Base-by-base conservation (phyloP, 2,888 invertebrate species). In the Tachina lurida region DNA sequence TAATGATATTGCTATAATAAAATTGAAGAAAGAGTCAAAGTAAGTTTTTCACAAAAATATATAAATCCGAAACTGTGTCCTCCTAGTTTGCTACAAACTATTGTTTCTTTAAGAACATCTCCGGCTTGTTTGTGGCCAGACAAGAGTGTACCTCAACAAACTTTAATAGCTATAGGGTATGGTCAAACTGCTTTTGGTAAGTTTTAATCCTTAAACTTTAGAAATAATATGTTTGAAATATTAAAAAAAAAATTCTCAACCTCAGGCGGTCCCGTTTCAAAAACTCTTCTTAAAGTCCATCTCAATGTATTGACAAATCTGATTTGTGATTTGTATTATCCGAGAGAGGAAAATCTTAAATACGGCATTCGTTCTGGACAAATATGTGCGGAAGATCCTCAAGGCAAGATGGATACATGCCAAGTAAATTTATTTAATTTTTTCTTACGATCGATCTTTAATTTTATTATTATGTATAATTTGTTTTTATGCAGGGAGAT, bases 351-450 rank as follows among this genome's bases (percentile, higher is more conserved):
- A n/a, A 82, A 79, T 39, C 13, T 86, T 15, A n/a, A 39, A n/a
- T 15, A 62, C 12, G 82, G 85, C 52, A 39, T 85, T 15, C 49
- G 49, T 31, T 22, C 70, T 2, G 79, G 76, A 12, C 86, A 86
- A 49, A 83, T 83, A 19, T 83, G 86, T 83, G 82, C 82, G 10
- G 76, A 67, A 12, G 86, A 86, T 76, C 82, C 79, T 2, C 43
- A 67, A 15, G 62, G 76, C 7, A 73, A 77, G 56, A 80, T 77
- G 80, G 84, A 86, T 60, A 77, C 86, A 39, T 86, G 86, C 52
- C 84, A 86, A 56, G 83, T 86, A 76, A 22, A 22, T 39, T 41
- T 31, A 8, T 41, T 39, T 73, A 49, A 13, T 17, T 17, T 13
- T 54, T 2, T 19, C 10, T 45, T 41, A 7, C 31, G 9, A 43